phyloP scores from a whole-genome alignment of 2,888 invertebrate species.

The Seira ritae region DNA sequence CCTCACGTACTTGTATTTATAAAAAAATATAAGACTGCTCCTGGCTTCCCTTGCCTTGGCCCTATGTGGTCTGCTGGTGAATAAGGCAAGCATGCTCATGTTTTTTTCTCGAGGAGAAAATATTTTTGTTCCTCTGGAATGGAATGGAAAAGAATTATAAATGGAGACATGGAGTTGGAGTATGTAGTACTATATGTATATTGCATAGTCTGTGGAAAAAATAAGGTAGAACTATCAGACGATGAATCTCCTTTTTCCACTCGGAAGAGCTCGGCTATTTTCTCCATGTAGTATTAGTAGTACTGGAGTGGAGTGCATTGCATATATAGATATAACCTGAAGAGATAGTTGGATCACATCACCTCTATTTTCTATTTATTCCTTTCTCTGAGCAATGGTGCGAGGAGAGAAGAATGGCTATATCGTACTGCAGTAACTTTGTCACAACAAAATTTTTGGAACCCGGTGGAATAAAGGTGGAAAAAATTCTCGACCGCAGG shows the following conservation, averaged over 20 bases:
- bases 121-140: conserved; percentile 6
- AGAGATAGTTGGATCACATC: conserved; percentile 4
- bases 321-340: neutral
- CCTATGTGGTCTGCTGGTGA: neutral
- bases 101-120: neutral
- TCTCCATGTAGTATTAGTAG: neutral
- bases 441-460: too few species aligned
- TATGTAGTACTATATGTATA: too few species aligned
- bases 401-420: neutral
- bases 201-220: neutral
- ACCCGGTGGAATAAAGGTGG: too few species aligned
- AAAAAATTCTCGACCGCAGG: too few species aligned
- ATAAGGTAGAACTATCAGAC: neutral
- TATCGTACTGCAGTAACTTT: too few species aligned
- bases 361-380: neutral
- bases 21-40: conserved; percentile 7
- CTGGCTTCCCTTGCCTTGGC: too few species aligned
- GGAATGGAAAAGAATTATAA: too few species aligned
- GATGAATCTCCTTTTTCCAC: neutral
- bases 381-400: neutral
- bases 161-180: neutral
- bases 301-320: too few species aligned
- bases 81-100: conserved; percentile 11
- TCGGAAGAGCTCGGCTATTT: conserved; percentile 15
- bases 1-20: conserved; percentile 1